These are phyloP conservation scores for Watsonalla binaria DNA, from an alignment of 2,888 invertebrate genomes.

Conservation along the genomic window DNA sequence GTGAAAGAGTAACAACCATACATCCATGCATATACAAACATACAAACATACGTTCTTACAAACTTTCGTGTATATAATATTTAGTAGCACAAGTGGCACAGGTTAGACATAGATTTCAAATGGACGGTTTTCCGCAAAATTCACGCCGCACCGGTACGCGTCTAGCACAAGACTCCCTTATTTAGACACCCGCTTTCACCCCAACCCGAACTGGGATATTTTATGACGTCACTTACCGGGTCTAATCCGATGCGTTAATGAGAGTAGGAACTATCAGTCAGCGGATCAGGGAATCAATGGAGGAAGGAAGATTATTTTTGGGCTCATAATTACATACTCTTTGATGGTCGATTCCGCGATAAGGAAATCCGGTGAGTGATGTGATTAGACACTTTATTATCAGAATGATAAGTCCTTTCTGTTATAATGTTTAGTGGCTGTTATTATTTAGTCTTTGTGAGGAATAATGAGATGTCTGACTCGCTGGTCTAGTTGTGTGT, in stretches of 20 bases:
- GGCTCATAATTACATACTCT: constrained; percentile 8
- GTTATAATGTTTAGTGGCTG: background rate
- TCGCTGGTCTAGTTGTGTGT: too few species aligned
- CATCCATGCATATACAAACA: too few species aligned
- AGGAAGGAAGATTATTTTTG: constrained; percentile 68
- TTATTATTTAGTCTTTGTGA: too few species aligned
- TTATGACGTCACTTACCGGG: constrained; percentile 12
- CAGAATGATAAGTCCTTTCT: background rate
- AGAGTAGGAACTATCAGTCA: constrained; percentile 68
- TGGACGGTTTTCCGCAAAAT: background rate
- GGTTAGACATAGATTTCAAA: too few species aligned
- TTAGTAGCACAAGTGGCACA: too few species aligned
- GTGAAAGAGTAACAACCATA: too few species aligned
- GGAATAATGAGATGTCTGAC: too few species aligned
- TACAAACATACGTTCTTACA: too few species aligned
- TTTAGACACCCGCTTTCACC: background rate
- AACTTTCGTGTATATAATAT: too few species aligned
- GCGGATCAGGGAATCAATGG: constrained; percentile 52
- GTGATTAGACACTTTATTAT: background rate
- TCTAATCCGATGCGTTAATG: constrained; percentile 45
- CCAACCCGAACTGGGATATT: background rate
- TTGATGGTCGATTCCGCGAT: constrained; percentile 2
- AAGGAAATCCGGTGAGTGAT: constrained; percentile 1
- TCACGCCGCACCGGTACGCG: background rate
- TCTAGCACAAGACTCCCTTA: background rate